Evolutionary conservation across 2,113 vertebrate genomes (phyloP), one percentile per base, ranked within the genome.

Genomic region (Varanus salvator): DNA sequence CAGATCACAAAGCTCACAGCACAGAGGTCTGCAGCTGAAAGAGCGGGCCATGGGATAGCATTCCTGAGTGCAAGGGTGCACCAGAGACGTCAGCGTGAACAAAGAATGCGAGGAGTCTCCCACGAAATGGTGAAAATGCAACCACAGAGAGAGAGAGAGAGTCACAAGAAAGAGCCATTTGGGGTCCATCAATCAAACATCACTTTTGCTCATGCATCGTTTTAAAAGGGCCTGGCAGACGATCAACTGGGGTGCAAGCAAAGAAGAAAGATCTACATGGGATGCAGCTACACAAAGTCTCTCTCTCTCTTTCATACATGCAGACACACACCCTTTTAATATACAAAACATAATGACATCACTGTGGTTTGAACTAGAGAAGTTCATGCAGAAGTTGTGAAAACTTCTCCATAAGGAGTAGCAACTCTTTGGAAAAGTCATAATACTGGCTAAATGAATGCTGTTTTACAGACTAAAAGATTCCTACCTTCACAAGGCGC

Each of bases 391-490:
- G 83, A 64, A 72, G 69, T 89, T 90, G 92, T 94, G 60, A 17
- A 92, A 91, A 92, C 83, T 0, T 80, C 90, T 89, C 88, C 89
- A 83, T 82, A 89, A 50, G 86, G 84, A 92, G 64, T 92, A 34
- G n/a, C 87, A 92, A 90, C 94, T 94, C 89, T 93, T 92, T 90
- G 92, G 93, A 80, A 93, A 89, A 81, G 48, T 69, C 91, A 85
- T 87, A 92, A 74, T 91, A 93, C 91, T 93, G 92, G 92, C 3
- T 9, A 52, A 29, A 29, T 9, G 52, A 4, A 2, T 6, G 29
- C 11, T 50, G 12, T 25, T 77, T 48, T 77, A 48, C 75, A 76
- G 17, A 76, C 48, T 23, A 38, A 8, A 48, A 48, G 75, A 48
- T 48, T 23, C 38, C 38, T 77, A 27, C 66, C 12, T 8, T 72